A percentile compares a stretch with the other conserved stretches of the same genome.
phyloP scores from a whole-genome alignment of 2,888 invertebrate genomes.

The Polyommatus iphigenia region DNA sequence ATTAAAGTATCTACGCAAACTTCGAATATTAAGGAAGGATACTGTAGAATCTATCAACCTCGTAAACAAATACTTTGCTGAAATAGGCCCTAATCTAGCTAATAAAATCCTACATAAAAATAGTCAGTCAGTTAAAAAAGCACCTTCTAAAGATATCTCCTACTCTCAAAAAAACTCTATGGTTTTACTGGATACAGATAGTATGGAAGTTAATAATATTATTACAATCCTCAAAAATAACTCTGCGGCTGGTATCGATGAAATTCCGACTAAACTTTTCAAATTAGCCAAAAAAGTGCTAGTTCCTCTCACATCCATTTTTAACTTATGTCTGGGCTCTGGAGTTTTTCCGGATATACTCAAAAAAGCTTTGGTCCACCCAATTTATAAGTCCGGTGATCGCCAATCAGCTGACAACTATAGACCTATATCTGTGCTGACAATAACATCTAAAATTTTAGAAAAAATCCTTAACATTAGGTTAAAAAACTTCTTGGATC shows the following conservation, averaged over 20 bases:
- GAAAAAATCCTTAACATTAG: not conserved
- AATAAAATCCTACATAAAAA: not conserved
- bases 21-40: not conserved
- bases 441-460: not conserved
- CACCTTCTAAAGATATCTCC: not conserved
- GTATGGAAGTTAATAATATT: not conserved
- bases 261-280: not conserved
- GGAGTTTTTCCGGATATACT: conserved; percentile 10
- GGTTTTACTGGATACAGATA: too few relatives aligned
- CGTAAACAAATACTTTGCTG: not conserved
- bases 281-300: not conserved
- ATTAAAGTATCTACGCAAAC: not conserved
- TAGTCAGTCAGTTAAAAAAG: not conserved
- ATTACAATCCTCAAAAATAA: not conserved
- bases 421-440: not conserved
- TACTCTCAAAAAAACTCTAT: not conserved
- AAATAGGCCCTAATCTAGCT: not conserved
- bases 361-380: conserved; percentile 9
- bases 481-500: not conserved
- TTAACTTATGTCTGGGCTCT: not conserved
- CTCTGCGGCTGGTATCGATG: conserved; percentile 3
- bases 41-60: not conserved
- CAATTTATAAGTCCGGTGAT: not conserved
- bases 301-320: not conserved
- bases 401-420: not conserved